Conservation (phyloP, 2,888 invertebrate species). For the Drosophila mulleri region DNA sequence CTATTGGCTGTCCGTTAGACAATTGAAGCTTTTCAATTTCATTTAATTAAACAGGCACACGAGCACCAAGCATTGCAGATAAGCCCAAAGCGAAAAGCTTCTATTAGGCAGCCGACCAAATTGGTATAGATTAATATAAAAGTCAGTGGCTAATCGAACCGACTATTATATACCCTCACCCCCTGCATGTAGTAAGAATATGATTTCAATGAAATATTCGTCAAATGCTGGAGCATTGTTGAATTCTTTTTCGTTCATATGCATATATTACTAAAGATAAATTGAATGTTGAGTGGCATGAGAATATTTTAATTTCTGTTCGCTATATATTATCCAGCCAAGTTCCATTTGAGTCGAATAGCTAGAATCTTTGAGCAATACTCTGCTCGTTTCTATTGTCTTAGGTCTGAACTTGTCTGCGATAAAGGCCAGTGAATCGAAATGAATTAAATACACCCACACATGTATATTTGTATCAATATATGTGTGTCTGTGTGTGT, state of each 20-base stretch:
- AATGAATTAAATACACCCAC: constrained; percentile 7
- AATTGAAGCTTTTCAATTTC: constrained; percentile 62
- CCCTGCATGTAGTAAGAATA: not conserved
- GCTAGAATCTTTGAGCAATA: not conserved
- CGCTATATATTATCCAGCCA: not conserved
- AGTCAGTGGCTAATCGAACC: not conserved
- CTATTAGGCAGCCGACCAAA: not conserved
- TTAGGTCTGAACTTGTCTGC: constrained; percentile 4
- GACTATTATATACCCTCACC: not conserved
- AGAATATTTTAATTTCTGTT: not conserved
- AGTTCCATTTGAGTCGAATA: not conserved
- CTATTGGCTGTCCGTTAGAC: constrained; percentile 28
- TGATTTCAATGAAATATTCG: not conserved
- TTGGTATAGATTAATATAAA: not conserved
- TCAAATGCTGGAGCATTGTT: too few species aligned
- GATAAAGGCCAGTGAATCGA: constrained; percentile 22
- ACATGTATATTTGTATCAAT: not conserved
- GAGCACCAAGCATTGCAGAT: constrained; percentile 9
- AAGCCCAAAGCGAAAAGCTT: not conserved
- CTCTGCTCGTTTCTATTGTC: constrained; percentile 12
- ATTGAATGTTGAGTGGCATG: not conserved
- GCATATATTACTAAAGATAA: not conserved
- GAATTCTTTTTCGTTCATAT: too few species aligned
- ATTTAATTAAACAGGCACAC: constrained; percentile 49
- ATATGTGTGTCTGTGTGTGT: not conserved